These are phyloP conservation scores for Agraylea sexmaculata DNA, from an alignment of 1,140 invertebrate genomes.

Conservation along the genomic window DNA sequence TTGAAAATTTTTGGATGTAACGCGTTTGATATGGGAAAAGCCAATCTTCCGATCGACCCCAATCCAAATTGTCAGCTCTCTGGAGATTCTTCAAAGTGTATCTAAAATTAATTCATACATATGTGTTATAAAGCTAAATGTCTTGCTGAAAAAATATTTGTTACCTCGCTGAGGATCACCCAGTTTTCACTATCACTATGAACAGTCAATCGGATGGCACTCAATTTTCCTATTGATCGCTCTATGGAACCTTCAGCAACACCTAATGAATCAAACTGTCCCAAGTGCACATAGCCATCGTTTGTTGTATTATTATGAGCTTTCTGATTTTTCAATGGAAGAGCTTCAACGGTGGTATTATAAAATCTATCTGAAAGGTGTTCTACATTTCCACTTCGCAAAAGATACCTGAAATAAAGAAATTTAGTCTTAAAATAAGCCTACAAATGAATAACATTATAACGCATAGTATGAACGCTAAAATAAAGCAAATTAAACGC, in stretches of 20 bases:
- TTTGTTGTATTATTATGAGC: constrained; percentile 42
- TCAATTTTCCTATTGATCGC: constrained; percentile 53
- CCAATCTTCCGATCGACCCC: constrained; percentile 19
- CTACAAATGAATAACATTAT: constrained; percentile 4
- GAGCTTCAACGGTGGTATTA: constrained; percentile 78
- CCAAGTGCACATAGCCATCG: constrained; percentile 61
- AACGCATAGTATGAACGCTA: neutral
- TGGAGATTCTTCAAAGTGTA: constrained; percentile 17
- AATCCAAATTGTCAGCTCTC: constrained; percentile 20
- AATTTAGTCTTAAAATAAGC: neutral
- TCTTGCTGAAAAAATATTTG: constrained; percentile 8
- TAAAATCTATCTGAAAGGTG: constrained; percentile 85
- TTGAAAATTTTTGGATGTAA: constrained; percentile 17
- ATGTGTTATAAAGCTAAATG: neutral
- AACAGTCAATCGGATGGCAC: constrained; percentile 60
- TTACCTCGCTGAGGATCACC: constrained; percentile 84
- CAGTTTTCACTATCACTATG: constrained; percentile 76
- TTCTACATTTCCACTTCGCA: constrained; percentile 85
- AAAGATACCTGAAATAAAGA: constrained; percentile 56
- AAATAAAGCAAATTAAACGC: neutral
- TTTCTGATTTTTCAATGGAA: constrained; percentile 44
- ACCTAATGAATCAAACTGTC: constrained; percentile 66
- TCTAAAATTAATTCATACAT: constrained; percentile 9
- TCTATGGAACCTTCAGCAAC: constrained; percentile 62
- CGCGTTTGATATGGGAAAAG: constrained; percentile 19